Conservation (phyloP, 2,113 vertebrate species). For the Oenanthe oenanthe region DNA sequence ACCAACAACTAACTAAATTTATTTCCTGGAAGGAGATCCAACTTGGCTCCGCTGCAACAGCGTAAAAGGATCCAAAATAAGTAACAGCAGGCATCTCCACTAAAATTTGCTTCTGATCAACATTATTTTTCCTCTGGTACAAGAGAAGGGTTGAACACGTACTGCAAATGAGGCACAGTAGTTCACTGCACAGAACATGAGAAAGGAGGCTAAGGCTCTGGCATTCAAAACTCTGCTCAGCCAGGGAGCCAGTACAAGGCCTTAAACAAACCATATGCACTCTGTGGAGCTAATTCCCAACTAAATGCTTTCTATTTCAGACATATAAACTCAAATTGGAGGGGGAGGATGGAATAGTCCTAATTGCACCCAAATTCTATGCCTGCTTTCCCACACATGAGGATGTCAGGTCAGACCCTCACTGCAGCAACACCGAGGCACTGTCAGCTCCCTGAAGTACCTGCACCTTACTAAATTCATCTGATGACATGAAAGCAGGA, state of each 20-base stretch:
- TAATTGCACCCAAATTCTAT: background rate
- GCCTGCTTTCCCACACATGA: background rate
- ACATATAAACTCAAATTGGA: background rate
- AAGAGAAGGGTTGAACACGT: background rate
- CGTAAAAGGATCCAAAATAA: conserved; percentile 56
- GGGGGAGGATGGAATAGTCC: background rate
- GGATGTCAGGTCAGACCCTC: background rate
- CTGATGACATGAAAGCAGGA: background rate
- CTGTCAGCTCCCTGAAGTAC: background rate
- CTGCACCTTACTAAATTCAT: background rate
- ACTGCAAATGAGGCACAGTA: background rate
- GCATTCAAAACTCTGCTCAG: background rate
- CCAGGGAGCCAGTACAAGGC: background rate
- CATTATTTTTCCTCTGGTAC: conserved; percentile 27
- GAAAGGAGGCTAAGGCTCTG: background rate
- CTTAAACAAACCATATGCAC: background rate
- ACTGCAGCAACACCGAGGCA: background rate
- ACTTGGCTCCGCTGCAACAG: background rate
- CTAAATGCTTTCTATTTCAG: background rate
- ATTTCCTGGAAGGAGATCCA: conserved; percentile 53
- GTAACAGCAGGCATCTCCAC: conserved; percentile 49
- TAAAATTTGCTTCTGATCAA: conserved; percentile 43
- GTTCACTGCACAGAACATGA: background rate
- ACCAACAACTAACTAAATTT: conserved; percentile 37
- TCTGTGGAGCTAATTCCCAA: background rate